phyloP scores from a whole-genome alignment of 1,140 invertebrate genomes.

The Hycleus phaleratus region DNA sequence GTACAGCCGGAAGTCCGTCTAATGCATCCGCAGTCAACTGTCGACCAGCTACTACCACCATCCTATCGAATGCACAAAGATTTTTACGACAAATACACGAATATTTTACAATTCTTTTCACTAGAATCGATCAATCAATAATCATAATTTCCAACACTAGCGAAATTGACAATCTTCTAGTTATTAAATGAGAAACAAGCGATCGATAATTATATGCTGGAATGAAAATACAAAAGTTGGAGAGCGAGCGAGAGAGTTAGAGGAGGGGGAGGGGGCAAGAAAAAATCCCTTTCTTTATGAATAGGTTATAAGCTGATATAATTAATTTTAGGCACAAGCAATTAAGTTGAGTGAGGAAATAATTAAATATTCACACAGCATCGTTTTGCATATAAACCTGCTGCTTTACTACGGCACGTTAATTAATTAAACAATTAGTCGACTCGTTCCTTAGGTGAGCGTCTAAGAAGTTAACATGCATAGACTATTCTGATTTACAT shows the following conservation, averaged over 20 bases:
- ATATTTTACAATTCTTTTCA: too few relatives aligned
- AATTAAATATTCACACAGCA: slow-evolving; percentile 24
- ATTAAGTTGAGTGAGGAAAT: slow-evolving; percentile 27
- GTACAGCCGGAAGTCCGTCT: slow-evolving; percentile 41
- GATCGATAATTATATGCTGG: too few relatives aligned
- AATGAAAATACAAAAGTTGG: too few relatives aligned
- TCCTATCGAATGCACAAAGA: slow-evolving; percentile 3
- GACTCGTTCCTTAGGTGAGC: slow-evolving; percentile 3
- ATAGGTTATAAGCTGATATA: slow-evolving; percentile 19
- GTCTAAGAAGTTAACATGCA: neutral
- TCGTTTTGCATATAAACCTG: slow-evolving; percentile 21
- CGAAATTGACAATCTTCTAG: too few relatives aligned
- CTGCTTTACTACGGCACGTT: slow-evolving; percentile 11
- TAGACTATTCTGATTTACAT: too few relatives aligned
- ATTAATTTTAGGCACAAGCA: slow-evolving; percentile 22
- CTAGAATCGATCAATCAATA: too few relatives aligned
- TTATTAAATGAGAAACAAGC: too few relatives aligned
- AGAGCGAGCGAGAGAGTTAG: too few relatives aligned
- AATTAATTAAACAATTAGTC: slow-evolving; percentile 27
- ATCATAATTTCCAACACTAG: too few relatives aligned
- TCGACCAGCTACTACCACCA: slow-evolving; percentile 9
- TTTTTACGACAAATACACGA: too few relatives aligned
- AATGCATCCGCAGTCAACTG: slow-evolving; percentile 38
- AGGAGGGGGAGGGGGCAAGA: too few relatives aligned
- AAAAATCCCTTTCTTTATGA: slow-evolving; percentile 8